Evolutionary conservation across 2,113 vertebrate genomes (phyloP), one percentile per base, ranked within the genome.

Genomic region (Sebastes fasciatus): DNA sequence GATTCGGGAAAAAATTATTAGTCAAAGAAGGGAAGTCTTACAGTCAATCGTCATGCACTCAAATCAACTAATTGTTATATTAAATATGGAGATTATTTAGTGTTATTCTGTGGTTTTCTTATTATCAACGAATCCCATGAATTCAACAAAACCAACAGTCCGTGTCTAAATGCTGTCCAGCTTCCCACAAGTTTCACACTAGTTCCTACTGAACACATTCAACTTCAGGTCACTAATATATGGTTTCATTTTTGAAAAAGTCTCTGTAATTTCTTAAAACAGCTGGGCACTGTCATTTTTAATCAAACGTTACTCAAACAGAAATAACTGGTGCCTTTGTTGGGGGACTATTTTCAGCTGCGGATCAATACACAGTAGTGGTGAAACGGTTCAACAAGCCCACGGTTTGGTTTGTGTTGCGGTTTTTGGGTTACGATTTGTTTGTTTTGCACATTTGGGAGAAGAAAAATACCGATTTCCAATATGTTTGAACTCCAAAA

Each of bases 81-180:
- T 21, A 23, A 4, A 46, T 45, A 16, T 13, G 8, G 6, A 74
- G 11, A 48, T 57, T 62, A 21, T 8, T 17, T n/a, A 3, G 54
- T 14, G 9, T 55, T 12, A 43, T 55, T 46, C 46, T 42, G 4
- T 42, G 11, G 11, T 66, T 65, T 64, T 49, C 26, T 40, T 14
- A 8, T 42, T 45, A 17, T 51, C 46, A 80, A 55, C 6, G 13
- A 40, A 43, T 67, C 57, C 40, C 23, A 75, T 49, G 14, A 49
- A 80, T 46, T 74, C 13, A 16, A 13, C 48, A 34, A 77, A 42
- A 64, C 19, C n/a, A 71, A 70, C 26, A 69, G 9, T 17, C 14
- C 0, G 4, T 58, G 1, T 6, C 14, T 42, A 4, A 46, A 1
- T n/a, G 26, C 48, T n/a, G 34, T 34, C 3, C 26, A 48, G 21